Evolutionary conservation across 2,888 invertebrate genomes (phyloP).

Genomic region (Hyles lineata): DNA sequence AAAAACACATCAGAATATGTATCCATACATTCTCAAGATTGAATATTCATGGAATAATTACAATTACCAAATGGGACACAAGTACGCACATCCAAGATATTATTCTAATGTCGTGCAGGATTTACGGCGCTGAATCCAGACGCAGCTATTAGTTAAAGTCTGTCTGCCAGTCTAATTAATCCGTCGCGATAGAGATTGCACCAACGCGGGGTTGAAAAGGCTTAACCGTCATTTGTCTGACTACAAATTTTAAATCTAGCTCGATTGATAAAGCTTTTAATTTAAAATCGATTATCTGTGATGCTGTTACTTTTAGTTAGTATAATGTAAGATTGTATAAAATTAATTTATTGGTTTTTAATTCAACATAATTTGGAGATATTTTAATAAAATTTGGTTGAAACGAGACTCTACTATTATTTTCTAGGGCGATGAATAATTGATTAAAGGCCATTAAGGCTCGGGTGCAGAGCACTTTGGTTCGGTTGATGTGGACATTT

Average conservation of each 20-base stretch:
- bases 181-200: background rate
- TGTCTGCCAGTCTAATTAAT: constrained; percentile 11
- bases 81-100: background rate
- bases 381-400: background rate
- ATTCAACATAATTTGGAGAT: background rate
- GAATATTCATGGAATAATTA: background rate
- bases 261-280: background rate
- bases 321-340: background rate
- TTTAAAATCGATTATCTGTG: too few species aligned
- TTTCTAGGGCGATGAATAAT: background rate
- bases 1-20: too few species aligned
- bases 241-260: background rate
- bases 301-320: too few species aligned
- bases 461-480: background rate
- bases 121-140: background rate
- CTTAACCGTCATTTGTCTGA: background rate
- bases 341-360: background rate
- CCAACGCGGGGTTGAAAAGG: background rate
- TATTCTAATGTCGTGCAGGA: background rate
- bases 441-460: background rate
- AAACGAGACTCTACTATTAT: background rate
- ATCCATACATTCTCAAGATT: background rate
- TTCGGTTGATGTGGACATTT: background rate
- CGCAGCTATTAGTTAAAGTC: constrained; percentile 11
- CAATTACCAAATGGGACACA: background rate